phyloP scores from a whole-genome alignment of 2,797 vertebrate genomes.

The Aphelocoma californica region DNA sequence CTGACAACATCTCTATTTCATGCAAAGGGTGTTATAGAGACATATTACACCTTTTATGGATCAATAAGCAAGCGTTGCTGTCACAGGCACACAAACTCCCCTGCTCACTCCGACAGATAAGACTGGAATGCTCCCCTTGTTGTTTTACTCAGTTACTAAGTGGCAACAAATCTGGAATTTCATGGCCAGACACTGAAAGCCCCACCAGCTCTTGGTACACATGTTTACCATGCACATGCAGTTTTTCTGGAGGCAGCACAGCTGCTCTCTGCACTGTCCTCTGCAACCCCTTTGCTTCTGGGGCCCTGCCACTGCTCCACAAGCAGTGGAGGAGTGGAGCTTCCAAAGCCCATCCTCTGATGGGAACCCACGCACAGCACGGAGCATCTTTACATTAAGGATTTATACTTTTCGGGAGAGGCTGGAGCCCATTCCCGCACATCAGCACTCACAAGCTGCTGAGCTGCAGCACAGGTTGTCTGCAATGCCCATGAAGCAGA shows the following conservation, averaged over 20 bases:
- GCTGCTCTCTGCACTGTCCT: background rate
- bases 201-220: fast-evolving
- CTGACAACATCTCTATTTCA: slow-evolving; percentile 15
- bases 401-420: fast-evolving
- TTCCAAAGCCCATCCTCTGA: background rate
- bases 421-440: fast-evolving
- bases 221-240: fast-evolving
- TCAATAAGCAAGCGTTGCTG: fast-evolving
- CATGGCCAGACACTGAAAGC: background rate
- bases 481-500: fast-evolving
- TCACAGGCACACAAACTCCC: background rate
- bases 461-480: background rate
- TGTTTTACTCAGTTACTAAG: background rate
- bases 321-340: background rate
- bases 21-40: background rate
- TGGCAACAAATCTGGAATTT: background rate
- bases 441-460: background rate
- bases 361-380: background rate
- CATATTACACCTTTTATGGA: background rate
- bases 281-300: background rate
- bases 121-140: background rate
- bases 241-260: background rate
- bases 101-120: fast-evolving
- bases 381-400: background rate
- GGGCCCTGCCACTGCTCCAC: fast-evolving